Evolutionary conservation across 2,797 vertebrate genomes (phyloP).

Genomic region (Mareca strepera): DNA sequence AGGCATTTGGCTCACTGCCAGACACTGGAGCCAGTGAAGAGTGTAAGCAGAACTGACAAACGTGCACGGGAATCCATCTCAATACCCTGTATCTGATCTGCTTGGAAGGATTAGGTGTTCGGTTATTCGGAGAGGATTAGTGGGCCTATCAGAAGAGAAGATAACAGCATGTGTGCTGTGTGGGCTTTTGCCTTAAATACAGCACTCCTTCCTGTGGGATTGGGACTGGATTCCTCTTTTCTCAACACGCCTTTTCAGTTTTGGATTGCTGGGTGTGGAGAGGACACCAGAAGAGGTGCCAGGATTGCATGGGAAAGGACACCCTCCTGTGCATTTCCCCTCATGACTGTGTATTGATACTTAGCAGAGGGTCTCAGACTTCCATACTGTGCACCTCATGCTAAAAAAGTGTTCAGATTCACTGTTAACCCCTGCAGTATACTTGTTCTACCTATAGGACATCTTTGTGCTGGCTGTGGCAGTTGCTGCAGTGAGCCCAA

Average conservation of each 20-base stretch:
- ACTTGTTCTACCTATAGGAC: background rate
- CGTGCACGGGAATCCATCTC: background rate
- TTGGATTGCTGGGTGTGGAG: background rate
- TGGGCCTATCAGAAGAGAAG: background rate
- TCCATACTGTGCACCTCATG: background rate
- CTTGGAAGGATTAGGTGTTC: slow-evolving; percentile 10
- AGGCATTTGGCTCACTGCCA: background rate
- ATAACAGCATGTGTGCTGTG: background rate
- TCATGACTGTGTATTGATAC: rapidly evolving
- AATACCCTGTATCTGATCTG: background rate
- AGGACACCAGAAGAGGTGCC: background rate
- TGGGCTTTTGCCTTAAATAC: background rate
- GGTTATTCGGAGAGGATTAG: slow-evolving; percentile 17
- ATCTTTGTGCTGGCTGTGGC: background rate
- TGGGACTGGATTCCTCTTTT: background rate
- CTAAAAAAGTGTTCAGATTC: background rate
- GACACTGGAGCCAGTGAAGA: background rate
- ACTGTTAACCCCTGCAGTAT: background rate
- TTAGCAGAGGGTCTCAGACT: background rate
- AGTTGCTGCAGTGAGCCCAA: background rate
- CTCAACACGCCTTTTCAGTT: background rate
- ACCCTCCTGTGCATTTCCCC: background rate
- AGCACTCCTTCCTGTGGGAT: background rate
- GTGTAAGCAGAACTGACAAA: slow-evolving; percentile 13
- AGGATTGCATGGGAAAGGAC: background rate